phyloP scores from a whole-genome alignment of 2,113 vertebrate species.

The Paratilapia polleni region DNA sequence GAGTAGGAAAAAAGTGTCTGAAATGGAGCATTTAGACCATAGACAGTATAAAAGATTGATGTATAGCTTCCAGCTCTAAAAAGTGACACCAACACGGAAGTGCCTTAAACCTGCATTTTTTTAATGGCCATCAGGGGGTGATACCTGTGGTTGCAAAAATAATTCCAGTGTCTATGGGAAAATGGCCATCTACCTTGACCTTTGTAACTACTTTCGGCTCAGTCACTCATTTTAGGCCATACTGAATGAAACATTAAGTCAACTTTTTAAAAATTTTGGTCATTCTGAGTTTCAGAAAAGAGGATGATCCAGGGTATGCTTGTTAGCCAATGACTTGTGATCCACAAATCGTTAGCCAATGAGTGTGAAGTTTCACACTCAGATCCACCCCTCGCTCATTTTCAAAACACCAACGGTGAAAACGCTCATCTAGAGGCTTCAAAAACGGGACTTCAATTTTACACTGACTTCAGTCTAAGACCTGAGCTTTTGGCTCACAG shows the following conservation, averaged over 20 bases:
- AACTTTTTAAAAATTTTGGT: neutral
- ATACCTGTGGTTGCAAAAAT: neutral
- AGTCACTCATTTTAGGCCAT: neutral
- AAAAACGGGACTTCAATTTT: too few species aligned
- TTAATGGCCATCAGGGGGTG: neutral
- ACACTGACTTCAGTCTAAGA: too few species aligned
- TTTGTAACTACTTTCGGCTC: neutral
- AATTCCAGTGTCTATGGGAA: rapidly evolving
- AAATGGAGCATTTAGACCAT: neutral
- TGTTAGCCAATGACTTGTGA: neutral
- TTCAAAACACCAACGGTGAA: too few species aligned
- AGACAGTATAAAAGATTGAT: neutral
- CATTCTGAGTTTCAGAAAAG: neutral
- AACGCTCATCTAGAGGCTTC: too few species aligned
- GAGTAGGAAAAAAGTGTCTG: too few species aligned
- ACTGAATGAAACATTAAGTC: neutral
- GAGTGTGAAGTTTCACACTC: neutral
- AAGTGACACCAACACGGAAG: neutral
- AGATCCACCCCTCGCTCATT: too few species aligned
- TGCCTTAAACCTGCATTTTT: neutral
- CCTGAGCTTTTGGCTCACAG: too few species aligned
- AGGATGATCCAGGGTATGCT: too few species aligned
- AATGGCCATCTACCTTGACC: neutral
- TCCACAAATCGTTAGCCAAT: too few species aligned
- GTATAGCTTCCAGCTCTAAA: neutral